Percentiles rank a stretch among this genome's conserved stretches.
Evolutionary conservation across 64 coral and sea anemone genomes (phyloP).

Genomic region (Montipora efflorescens): DNA sequence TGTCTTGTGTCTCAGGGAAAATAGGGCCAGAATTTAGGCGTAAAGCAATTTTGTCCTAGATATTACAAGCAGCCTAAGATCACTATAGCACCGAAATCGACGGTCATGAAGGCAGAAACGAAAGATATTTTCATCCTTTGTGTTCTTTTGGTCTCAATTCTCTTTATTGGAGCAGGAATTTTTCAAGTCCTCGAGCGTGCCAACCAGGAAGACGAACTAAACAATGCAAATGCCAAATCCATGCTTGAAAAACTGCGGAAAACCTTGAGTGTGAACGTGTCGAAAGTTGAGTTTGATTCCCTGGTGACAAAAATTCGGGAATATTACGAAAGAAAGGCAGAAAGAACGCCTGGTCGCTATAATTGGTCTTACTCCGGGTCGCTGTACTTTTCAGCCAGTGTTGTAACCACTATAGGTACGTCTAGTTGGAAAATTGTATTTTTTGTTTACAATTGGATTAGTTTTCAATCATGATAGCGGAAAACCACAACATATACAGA

Average conservation of each 20-base stretch:
- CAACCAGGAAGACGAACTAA: background rate
- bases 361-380: slow-evolving; percentile 74
- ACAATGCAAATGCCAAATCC: background rate
- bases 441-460: background rate
- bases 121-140: slow-evolving; percentile 55
- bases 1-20: background rate
- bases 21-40: background rate
- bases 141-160: slow-evolving; percentile 19
- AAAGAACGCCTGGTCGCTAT: background rate
- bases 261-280: slow-evolving; percentile 53
- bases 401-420: slow-evolving; percentile 82
- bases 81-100: background rate
- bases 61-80: background rate
- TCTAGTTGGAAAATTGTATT: background rate
- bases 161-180: slow-evolving; percentile 63
- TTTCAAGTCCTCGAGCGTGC: slow-evolving; percentile 67
- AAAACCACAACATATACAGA: too few relatives aligned
- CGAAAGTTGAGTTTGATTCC: slow-evolving; percentile 17
- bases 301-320: slow-evolving; percentile 13
- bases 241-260: slow-evolving; percentile 55
- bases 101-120: slow-evolving; percentile 39
- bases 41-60: background rate
- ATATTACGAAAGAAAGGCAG: background rate
- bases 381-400: slow-evolving; percentile 82
- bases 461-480: background rate